Conservation (phyloP, 2,113 vertebrate species). For the Cairina moschata region DNA sequence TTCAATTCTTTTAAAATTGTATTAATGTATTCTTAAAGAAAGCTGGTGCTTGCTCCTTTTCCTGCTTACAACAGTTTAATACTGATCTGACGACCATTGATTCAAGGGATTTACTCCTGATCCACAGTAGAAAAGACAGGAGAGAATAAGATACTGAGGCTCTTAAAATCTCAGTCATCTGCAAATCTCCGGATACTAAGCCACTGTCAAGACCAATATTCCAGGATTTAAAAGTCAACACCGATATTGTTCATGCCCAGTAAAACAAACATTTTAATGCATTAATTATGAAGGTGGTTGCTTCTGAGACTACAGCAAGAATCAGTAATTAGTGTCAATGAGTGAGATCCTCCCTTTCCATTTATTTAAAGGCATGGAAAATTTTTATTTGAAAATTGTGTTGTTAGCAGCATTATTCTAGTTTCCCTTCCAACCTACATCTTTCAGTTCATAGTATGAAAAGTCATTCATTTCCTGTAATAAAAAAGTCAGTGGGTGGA, state of each 20-base stretch:
- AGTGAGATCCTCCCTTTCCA: neutral
- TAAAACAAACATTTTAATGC: slow-evolving; percentile 33
- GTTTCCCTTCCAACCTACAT: slow-evolving; percentile 6
- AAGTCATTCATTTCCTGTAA: slow-evolving; percentile 8
- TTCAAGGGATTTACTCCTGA: neutral
- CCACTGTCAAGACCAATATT: slow-evolving; percentile 2
- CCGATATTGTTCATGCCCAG: neutral
- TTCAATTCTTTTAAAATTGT: neutral
- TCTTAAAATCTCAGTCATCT: neutral
- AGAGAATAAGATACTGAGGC: neutral
- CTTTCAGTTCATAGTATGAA: neutral
- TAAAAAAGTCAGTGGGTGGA: neutral
- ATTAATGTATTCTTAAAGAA: neutral
- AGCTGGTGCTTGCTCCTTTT: neutral
- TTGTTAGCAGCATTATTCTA: neutral
- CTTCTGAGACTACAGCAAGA: slow-evolving; percentile 2
- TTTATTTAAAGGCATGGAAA: neutral
- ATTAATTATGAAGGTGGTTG: slow-evolving; percentile 40
- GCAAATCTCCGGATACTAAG: neutral
- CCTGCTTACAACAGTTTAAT: neutral
- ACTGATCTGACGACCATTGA: neutral
- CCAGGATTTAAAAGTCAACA: slow-evolving; percentile 5
- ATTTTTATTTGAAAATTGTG: neutral
- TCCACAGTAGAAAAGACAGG: neutral
- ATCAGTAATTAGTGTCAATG: neutral